Base-by-base conservation (phyloP, 1,140 invertebrate species). In the Oppia nitens region DNA sequence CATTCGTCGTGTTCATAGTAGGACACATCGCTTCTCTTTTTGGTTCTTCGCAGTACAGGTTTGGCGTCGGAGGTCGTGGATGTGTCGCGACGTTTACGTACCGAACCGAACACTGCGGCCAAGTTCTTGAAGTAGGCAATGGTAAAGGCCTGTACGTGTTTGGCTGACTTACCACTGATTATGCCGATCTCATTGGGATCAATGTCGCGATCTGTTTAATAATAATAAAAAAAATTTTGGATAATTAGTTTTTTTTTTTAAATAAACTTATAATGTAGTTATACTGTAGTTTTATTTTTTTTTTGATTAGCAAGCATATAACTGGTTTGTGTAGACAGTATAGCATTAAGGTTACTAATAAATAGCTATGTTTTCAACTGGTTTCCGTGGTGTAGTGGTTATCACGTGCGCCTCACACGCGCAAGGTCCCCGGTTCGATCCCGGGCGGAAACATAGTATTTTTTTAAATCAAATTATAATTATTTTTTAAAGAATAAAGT, bases 121-220 rank as follows among this genome's bases (percentile, higher is more conserved):
- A 21, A 9, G 24, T 20, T 81, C 68, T 85, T 83, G 63, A 91
- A 81, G 69, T 87, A 92, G 1, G 82, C 84, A 4, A 88, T 85
- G 78, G 90, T 79, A 71, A 92, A 90, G 0, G 89, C 87, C 68
- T 91, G 85, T 63, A 82, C 83, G 60, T 87, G 84, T 64, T 84
- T 82, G 47, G 82, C 76, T 0, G 82, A 83, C 62, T 79, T 80
- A 2, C 78, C 77, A 53, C 81, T 83, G 14, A 88, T 79, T 21
- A 93, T 71, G 3, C 89, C 88, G 59, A 89, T 80, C 62, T 88
- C 84, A 66, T 85, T 82, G 2, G 87, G 80, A 64, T 82, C 80
- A 11, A 89, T 73, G 70, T 90, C 84, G 51, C 83, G 80, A 53
- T 81, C 87, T 82, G 72, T 63, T 57, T 56, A 49, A 17, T 11